Percentiles rank a stretch among this genome's conserved stretches.
These are phyloP conservation scores for Danio tinwini DNA, from an alignment of 2,797 vertebrate genomes.

Conservation along the genomic window DNA sequence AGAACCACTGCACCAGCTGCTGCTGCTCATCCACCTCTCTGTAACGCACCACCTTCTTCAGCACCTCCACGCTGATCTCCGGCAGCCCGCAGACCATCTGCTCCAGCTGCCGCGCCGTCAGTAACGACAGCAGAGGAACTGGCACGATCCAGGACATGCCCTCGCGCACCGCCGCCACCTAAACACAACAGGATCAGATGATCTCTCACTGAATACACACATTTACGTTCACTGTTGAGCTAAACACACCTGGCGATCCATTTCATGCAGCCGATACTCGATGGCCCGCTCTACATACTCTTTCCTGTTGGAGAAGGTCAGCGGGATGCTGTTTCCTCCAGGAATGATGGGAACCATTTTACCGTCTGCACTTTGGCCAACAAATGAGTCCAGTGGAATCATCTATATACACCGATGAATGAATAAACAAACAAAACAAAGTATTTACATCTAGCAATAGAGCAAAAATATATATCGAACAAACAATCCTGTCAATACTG, in stretches of 20 bases:
- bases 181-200: slow-evolving; percentile 29
- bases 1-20: slow-evolving; percentile 83
- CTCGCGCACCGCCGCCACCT: slow-evolving; percentile 82
- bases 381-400: slow-evolving; percentile 84
- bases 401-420: slow-evolving; percentile 69
- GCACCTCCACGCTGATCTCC: slow-evolving; percentile 83
- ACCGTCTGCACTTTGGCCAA: slow-evolving; percentile 82
- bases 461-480: no score
- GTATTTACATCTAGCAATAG: no score
- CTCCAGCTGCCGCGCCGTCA: slow-evolving; percentile 84
- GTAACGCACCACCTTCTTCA: slow-evolving; percentile 85
- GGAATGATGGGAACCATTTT: slow-evolving; percentile 81
- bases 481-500: no score
- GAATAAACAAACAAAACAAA: no score
- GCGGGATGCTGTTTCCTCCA: slow-evolving; percentile 79
- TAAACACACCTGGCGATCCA: slow-evolving; percentile 81
- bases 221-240: neutral
- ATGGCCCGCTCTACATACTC: slow-evolving; percentile 82
- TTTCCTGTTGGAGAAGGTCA: slow-evolving; percentile 79
- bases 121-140: slow-evolving; percentile 81
- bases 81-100: slow-evolving; percentile 85
- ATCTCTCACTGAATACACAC: neutral
- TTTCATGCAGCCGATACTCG: slow-evolving; percentile 82
- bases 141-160: slow-evolving; percentile 86
- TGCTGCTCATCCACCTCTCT: slow-evolving; percentile 83